Conservation (phyloP, 2,797 vertebrate genomes). For the Sebastes trivittatus region DNA sequence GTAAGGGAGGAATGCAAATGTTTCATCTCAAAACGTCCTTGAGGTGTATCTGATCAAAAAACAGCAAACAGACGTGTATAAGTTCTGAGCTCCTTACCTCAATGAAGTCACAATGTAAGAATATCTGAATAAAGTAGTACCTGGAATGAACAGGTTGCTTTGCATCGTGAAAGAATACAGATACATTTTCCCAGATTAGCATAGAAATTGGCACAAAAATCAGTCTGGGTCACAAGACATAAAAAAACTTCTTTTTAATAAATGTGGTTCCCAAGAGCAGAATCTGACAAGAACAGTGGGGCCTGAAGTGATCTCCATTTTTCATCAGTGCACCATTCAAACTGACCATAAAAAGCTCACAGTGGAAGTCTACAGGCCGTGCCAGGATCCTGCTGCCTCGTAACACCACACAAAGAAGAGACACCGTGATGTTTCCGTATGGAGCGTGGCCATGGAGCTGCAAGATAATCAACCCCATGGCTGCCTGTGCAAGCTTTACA, state of each 20-base stretch:
- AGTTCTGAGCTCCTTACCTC: neutral
- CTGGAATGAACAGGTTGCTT: constrained; percentile 19
- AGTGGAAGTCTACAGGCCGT: constrained; percentile 51
- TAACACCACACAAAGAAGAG: constrained; percentile 51
- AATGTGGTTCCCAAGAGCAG: constrained; percentile 44
- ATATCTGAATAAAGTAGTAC: neutral
- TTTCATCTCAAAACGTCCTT: constrained; percentile 28
- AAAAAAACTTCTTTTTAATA: constrained; percentile 24
- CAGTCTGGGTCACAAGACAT: constrained; percentile 20
- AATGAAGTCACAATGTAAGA: neutral
- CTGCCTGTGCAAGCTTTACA: constrained; percentile 43
- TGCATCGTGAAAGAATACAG: constrained; percentile 5
- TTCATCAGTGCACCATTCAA: constrained; percentile 76
- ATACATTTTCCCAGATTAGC: constrained; percentile 28
- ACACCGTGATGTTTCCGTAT: constrained; percentile 62
- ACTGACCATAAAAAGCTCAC: constrained; percentile 65
- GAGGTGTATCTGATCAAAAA: constrained; percentile 27
- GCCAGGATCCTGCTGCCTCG: constrained; percentile 61
- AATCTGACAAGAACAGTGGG: constrained; percentile 63
- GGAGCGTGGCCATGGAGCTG: constrained; percentile 55
- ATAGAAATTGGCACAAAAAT: constrained; percentile 55
- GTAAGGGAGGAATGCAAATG: constrained; percentile 48
- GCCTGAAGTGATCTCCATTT: constrained; percentile 68
- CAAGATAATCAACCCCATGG: constrained; percentile 63
- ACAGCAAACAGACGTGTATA: neutral